These are phyloP conservation scores for Nemotelus nigrinus DNA, from an alignment of 2,888 invertebrate species.

Conservation along the genomic window DNA sequence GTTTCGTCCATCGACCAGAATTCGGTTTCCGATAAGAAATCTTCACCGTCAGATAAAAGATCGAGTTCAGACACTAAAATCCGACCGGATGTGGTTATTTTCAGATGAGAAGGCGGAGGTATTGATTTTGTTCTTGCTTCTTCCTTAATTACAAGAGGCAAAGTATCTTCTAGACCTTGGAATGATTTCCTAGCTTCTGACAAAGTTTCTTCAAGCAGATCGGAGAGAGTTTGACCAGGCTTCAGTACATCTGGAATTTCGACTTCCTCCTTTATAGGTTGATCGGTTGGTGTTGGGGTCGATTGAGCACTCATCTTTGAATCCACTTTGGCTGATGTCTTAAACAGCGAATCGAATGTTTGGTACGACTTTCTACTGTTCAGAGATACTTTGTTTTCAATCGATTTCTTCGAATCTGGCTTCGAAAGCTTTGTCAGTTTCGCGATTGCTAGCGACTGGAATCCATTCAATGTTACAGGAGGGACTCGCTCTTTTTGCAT, in stretches of 20 bases:
- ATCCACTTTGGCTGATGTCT: not conserved
- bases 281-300: not conserved
- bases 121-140: not conserved
- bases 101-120: not conserved
- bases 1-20: not conserved
- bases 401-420: not conserved
- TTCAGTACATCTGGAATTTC: not conserved
- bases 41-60: not conserved
- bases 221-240: not conserved
- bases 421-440: conserved; percentile 11
- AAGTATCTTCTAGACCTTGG: not conserved
- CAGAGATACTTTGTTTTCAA: not conserved
- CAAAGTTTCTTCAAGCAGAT: not conserved
- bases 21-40: not conserved
- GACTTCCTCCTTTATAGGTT: not conserved
- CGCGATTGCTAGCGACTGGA: conserved; percentile 6
- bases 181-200: not conserved
- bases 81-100: not conserved
- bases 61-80: not conserved
- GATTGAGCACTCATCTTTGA: not conserved
- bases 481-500: conserved; percentile 33
- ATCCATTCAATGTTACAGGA: conserved; percentile 2
- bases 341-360: not conserved
- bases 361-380: not conserved
- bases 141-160: not conserved